Base-by-base conservation (phyloP, 2,888 invertebrate species). In the Ophraella communa region DNA sequence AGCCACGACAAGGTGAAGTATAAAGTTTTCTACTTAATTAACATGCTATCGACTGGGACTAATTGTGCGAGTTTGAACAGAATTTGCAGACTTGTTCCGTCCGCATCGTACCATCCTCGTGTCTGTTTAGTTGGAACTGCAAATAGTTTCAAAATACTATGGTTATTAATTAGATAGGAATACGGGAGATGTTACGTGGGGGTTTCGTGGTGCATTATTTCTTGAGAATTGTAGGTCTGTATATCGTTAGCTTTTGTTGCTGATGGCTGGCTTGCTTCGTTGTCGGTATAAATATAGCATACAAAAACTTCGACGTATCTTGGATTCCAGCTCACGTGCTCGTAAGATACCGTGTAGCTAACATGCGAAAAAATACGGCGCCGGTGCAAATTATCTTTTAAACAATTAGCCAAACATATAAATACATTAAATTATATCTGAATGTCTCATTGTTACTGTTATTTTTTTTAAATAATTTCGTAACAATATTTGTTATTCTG, bases 1-100 rank as follows among this genome's bases (percentile, higher is more conserved):
- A 65, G 65, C 73, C 73, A 74, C 74, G 74, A 72, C 71, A 71
- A 67, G 70, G 72, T 67, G 73, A 71, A 72, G 66, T 71, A 66
- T 63, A 67, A 74, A 74, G 66, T 74, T 74, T 73, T 71, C 71
- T 71, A 72, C 71, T 72, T 74, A 74, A 74, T 74, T 73, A 71
- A 70, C 71, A 68, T 71, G 71, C 71, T 71, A 73, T 70, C 70
- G 73, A 73, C 73, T 71, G 61, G 65, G 60, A 66, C 65, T 71
- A 71, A 71, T 71, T 71, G 69, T 66, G 67, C 55, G 62, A 70
- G 65, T 42, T 35, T 44, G 45, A 62, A 30, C 49, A 51, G 49
- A 51, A 51, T 27, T 51, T 24, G 49, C 58, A 56, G 64, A 60
- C 57, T 53, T 49, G 62, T 61, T 64, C 62, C 67, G 70, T 67